These are phyloP conservation scores for Gallinago solitaria DNA, from an alignment of 2,797 vertebrate species.

Conservation along the genomic window DNA sequence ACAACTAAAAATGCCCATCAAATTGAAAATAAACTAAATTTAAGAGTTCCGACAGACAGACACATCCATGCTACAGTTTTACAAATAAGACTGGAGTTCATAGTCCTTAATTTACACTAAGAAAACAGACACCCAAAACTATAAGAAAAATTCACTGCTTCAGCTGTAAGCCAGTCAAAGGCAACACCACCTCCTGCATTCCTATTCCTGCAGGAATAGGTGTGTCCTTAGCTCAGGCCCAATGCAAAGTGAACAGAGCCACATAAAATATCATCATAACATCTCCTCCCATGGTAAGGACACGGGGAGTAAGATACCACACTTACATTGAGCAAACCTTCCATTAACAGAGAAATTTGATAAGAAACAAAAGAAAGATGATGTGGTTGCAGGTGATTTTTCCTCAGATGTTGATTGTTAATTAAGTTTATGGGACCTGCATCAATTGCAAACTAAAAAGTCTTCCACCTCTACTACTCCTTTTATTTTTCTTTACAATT, in stretches of 20 bases:
- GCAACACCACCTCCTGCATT: not conserved
- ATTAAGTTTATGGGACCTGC: constrained; percentile 61
- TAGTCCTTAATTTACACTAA: not conserved
- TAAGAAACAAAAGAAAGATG: constrained; percentile 12
- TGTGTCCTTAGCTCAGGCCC: not conserved
- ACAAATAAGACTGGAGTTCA: not conserved
- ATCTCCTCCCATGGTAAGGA: not conserved
- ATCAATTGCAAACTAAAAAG: constrained; percentile 50
- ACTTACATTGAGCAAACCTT: not conserved
- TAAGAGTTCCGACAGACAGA: not conserved
- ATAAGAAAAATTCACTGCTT: not conserved
- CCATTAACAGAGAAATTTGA: not conserved
- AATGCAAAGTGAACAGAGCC: not conserved
- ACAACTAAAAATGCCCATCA: not conserved
- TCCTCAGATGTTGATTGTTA: constrained; percentile 61
- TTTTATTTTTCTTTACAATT: constrained; percentile 55
- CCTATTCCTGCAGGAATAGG: not conserved
- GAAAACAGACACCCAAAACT: not conserved
- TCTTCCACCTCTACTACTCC: constrained; percentile 59
- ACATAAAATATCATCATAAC: not conserved
- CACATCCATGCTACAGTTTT: not conserved
- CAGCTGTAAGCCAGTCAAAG: not conserved
- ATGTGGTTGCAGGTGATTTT: constrained; percentile 12
- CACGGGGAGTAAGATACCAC: not conserved
- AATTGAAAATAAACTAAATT: not conserved